phyloP scores from a whole-genome alignment of 1,140 invertebrate species.

The Drosophila nebulosa region DNA sequence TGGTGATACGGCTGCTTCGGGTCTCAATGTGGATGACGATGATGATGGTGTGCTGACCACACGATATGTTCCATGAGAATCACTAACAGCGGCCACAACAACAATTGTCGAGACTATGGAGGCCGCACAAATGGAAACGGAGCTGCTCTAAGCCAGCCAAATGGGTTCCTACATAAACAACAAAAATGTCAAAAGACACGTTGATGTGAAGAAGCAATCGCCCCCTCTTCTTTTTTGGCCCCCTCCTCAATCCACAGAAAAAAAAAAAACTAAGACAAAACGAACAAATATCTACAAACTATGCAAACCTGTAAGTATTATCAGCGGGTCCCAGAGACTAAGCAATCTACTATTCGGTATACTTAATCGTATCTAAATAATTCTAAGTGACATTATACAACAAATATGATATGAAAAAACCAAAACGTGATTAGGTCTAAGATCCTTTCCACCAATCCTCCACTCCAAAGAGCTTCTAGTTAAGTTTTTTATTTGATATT shows the following conservation, averaged over 20 bases:
- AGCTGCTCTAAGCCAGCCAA: slow-evolving; percentile 51
- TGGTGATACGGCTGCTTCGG: not conserved
- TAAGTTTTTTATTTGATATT: slow-evolving; percentile 53
- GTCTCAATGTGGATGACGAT: slow-evolving; percentile 51
- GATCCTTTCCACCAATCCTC: slow-evolving; percentile 41
- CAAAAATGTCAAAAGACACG: not conserved
- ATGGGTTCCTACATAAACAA: slow-evolving; percentile 54
- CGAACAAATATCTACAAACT: not conserved
- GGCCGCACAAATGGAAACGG: slow-evolving; percentile 73
- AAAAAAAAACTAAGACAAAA: not conserved
- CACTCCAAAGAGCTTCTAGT: slow-evolving; percentile 63
- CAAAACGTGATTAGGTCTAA: slow-evolving; percentile 74
- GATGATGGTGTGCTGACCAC: slow-evolving; percentile 71
- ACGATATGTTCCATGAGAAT: slow-evolving; percentile 79
- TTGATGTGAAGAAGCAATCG: not conserved
- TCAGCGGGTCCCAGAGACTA: slow-evolving; percentile 44
- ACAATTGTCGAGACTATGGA: slow-evolving; percentile 70
- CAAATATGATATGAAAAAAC: not conserved
- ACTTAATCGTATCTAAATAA: slow-evolving; percentile 59
- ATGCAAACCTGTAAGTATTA: slow-evolving; percentile 69
- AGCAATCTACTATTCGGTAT: slow-evolving; percentile 60
- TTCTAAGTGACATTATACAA: slow-evolving; percentile 1
- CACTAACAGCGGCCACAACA: slow-evolving; percentile 70
- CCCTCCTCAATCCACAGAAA: not conserved
- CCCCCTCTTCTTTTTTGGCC: not conserved